These are phyloP conservation scores for Epinephelus coioides DNA, from an alignment of 2,797 vertebrate genomes.

Conservation along the genomic window DNA sequence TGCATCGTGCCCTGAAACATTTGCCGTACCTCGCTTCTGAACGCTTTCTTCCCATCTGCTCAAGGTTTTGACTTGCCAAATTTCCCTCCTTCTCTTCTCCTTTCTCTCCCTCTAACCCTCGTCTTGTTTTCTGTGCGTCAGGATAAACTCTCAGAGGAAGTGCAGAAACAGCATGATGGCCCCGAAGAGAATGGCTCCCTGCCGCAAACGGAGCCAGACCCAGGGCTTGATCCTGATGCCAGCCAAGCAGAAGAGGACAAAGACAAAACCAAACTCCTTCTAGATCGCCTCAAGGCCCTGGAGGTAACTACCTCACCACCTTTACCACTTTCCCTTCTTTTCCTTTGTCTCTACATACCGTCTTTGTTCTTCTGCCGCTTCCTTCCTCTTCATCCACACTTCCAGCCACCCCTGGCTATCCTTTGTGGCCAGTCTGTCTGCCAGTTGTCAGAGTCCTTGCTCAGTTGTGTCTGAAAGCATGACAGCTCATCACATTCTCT, in stretches of 20 bases:
- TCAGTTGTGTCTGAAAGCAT: slow-evolving; percentile 61
- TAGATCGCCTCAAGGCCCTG: slow-evolving; percentile 90
- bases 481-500: slow-evolving; percentile 69
- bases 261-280: slow-evolving; percentile 86
- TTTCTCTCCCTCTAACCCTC: slow-evolving; percentile 27
- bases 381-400: slow-evolving; percentile 22
- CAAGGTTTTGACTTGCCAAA: slow-evolving; percentile 33
- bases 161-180: slow-evolving; percentile 81
- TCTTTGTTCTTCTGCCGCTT: slow-evolving; percentile 13
- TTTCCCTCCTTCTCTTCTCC: not conserved
- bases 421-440: slow-evolving; percentile 50
- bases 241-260: slow-evolving; percentile 85
- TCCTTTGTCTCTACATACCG: not conserved
- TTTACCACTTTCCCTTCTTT: slow-evolving; percentile 1
- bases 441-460: slow-evolving; percentile 55
- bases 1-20: slow-evolving; percentile 21
- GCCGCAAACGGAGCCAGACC: slow-evolving; percentile 66
- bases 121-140: slow-evolving; percentile 66
- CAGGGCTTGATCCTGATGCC: slow-evolving; percentile 64
- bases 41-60: slow-evolving; percentile 62
- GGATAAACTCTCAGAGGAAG: slow-evolving; percentile 91
- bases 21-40: slow-evolving; percentile 36
- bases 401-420: slow-evolving; percentile 47
- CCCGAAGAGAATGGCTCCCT: slow-evolving; percentile 67
- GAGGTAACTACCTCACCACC: slow-evolving; percentile 85